These are phyloP conservation scores for Petroica traversi DNA, from an alignment of 2,113 vertebrate genomes.

Conservation along the genomic window DNA sequence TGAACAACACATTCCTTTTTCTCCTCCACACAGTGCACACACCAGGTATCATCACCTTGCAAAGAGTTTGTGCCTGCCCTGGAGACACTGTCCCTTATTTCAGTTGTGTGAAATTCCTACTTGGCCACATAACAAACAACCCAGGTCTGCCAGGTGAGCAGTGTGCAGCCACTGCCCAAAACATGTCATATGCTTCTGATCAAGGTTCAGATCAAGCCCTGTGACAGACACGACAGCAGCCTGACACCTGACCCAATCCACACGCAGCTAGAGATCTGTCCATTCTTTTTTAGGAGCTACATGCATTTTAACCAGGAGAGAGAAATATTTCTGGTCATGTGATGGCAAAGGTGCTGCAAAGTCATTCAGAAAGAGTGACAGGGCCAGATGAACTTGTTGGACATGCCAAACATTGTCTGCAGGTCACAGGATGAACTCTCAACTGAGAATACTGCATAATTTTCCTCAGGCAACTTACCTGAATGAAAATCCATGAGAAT, in stretches of 20 bases:
- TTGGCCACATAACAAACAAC: background rate
- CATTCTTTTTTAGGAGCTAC: background rate
- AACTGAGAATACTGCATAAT: background rate
- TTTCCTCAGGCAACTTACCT: background rate
- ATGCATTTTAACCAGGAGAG: background rate
- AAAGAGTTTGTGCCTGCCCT: background rate
- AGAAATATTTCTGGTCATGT: background rate
- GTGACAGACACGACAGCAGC: background rate
- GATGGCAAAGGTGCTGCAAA: background rate
- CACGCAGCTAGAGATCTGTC: background rate
- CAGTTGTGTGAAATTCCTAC: background rate
- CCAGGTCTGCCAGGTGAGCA: background rate
- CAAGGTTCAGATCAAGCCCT: background rate
- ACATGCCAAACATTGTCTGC: background rate
- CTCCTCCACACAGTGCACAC: background rate
- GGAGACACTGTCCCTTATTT: background rate
- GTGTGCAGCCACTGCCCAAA: background rate
- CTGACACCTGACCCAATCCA: background rate
- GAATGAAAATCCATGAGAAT: background rate
- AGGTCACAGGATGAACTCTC: background rate
- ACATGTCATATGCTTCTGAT: background rate
- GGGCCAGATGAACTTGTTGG: background rate
- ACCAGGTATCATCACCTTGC: fast-evolving
- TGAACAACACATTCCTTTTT: background rate
- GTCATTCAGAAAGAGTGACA: background rate